phyloP scores from a whole-genome alignment of 2,113 vertebrate species.

The Datnioides undecimradiatus region DNA sequence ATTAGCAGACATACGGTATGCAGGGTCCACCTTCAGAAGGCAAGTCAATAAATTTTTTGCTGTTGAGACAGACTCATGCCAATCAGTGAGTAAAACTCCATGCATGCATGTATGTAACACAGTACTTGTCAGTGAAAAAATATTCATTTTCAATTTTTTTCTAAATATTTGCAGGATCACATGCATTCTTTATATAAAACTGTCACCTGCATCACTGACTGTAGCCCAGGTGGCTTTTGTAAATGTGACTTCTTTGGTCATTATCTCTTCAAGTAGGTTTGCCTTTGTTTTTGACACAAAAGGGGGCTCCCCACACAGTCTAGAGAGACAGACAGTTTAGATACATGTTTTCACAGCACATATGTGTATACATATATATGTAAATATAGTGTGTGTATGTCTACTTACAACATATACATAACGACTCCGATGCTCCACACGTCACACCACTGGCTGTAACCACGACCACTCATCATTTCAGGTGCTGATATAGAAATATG shows the following conservation, averaged over 20 bases:
- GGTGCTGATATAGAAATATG: slow-evolving; percentile 83
- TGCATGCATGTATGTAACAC: neutral
- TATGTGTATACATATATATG: neutral
- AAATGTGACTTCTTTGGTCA: slow-evolving; percentile 83
- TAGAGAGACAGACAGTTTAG: slow-evolving; percentile 48
- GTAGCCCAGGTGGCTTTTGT: slow-evolving; percentile 79
- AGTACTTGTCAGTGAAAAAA: neutral
- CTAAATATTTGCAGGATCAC: neutral
- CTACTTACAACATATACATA: slow-evolving; percentile 93
- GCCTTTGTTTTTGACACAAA: slow-evolving; percentile 86
- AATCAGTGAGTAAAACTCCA: slow-evolving; percentile 19
- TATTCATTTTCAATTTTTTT: too few species aligned
- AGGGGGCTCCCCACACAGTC: slow-evolving; percentile 86
- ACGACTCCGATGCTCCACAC: slow-evolving; percentile 94
- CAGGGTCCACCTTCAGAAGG: slow-evolving; percentile 86
- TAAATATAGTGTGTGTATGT: slow-evolving; percentile 13
- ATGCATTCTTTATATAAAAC: neutral
- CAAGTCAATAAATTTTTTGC: slow-evolving; percentile 84
- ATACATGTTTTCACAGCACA: slow-evolving; percentile 1
- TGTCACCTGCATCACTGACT: slow-evolving; percentile 84
- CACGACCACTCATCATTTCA: slow-evolving; percentile 90
- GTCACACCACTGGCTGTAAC: slow-evolving; percentile 92
- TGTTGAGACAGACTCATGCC: slow-evolving; percentile 67
- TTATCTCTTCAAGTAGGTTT: slow-evolving; percentile 87
- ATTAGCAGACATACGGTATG: slow-evolving; percentile 86